phyloP scores from a whole-genome alignment of 30 jellyfish, hydroid and myxozoan genomes.

The Nemopilema nomurai region DNA sequence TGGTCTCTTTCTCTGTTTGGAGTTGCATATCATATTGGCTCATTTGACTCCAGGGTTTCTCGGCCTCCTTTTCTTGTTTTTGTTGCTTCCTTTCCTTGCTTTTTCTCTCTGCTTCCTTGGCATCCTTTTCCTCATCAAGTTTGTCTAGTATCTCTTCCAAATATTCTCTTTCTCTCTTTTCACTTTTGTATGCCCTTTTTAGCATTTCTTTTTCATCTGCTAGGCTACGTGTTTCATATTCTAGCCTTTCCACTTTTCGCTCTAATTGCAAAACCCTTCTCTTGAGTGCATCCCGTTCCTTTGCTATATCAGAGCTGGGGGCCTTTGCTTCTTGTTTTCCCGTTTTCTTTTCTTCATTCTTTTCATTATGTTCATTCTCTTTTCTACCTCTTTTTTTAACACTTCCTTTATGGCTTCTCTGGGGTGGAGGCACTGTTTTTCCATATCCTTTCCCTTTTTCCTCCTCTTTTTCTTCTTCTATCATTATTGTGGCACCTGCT shows the following conservation, averaged over 20 bases:
- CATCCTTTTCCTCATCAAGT: constrained; percentile 16
- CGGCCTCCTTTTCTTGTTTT: constrained; percentile 24
- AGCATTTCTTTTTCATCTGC: constrained; percentile 11
- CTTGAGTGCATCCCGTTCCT: constrained; percentile 19
- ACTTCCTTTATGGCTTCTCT: constrained; percentile 16
- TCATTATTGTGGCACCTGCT: constrained; percentile 21
- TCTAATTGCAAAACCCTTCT: constrained; percentile 15
- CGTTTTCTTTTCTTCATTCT: constrained; percentile 4
- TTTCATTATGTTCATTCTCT: constrained; percentile 13
- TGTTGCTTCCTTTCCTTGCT: constrained; percentile 12
- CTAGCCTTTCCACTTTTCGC: constrained; percentile 26
- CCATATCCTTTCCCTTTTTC: neutral
- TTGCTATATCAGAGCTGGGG: constrained; percentile 9
- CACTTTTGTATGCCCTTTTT: constrained; percentile 5
- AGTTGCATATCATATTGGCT: constrained; percentile 20
- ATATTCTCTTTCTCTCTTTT: constrained; percentile 21
- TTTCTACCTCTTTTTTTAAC: constrained; percentile 13
- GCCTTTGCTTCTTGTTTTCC: constrained; percentile 7
- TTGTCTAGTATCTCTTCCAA: constrained; percentile 13
- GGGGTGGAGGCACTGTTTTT: constrained; percentile 20
- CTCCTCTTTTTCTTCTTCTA: constrained; percentile 19
- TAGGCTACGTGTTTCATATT: neutral
- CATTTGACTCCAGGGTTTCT: constrained; percentile 7
- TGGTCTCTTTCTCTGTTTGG: constrained; percentile 25
- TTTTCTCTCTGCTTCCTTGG: neutral